These are phyloP conservation scores for Caenorhabditis zanzibari DNA, from an alignment of 2,888 invertebrate genomes.

Conservation along the genomic window DNA sequence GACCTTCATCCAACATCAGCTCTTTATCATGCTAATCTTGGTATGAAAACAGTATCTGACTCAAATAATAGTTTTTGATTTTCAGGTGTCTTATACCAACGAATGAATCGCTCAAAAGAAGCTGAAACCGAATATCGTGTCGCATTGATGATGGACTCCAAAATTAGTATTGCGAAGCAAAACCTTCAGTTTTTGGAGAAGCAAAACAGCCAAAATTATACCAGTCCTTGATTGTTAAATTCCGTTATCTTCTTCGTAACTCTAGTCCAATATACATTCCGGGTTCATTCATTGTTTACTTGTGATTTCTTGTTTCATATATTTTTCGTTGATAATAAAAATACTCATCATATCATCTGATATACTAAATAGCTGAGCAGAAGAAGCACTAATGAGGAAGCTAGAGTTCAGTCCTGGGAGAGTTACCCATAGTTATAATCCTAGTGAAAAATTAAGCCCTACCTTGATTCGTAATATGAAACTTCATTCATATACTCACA, in stretches of 20 bases:
- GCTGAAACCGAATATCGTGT: conserved; percentile 63
- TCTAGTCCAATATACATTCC: conserved; percentile 29
- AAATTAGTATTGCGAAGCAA: conserved; percentile 23
- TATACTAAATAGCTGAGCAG: too few species aligned
- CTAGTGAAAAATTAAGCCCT: too few species aligned
- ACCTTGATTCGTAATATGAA: too few species aligned
- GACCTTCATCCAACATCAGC: conserved; percentile 87
- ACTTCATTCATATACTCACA: too few species aligned
- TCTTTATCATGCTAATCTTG: conserved; percentile 93
- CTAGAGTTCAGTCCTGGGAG: too few species aligned
- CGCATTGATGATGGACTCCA: conserved; percentile 53
- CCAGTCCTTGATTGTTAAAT: conserved; percentile 17
- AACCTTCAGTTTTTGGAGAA: conserved; percentile 44
- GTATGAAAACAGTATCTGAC: conserved; percentile 85
- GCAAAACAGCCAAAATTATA: background rate
- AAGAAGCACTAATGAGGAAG: too few species aligned
- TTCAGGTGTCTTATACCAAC: conserved; percentile 74
- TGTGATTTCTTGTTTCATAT: background rate
- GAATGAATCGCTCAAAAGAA: conserved; percentile 59
- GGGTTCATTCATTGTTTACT: conserved; percentile 11
- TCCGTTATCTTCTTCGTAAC: background rate
- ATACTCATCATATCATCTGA: too few species aligned
- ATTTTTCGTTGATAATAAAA: background rate
- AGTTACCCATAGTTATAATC: too few species aligned
- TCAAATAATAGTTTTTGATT: background rate